phyloP scores from a whole-genome alignment of 2,888 invertebrate species.

The Hylaea fasciaria region DNA sequence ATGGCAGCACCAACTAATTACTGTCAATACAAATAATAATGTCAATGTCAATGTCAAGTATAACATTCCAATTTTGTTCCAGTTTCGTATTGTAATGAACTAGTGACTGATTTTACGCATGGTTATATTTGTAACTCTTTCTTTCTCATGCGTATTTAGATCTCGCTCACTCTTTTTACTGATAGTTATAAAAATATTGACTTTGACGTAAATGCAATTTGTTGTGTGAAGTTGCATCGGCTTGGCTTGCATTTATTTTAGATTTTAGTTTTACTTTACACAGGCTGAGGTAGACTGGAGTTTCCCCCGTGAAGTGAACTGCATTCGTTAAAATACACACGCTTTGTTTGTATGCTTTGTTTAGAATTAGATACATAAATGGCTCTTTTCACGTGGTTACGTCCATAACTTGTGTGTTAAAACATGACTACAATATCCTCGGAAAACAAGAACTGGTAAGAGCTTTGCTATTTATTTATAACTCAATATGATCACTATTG shows the following conservation, averaged over 20 bases:
- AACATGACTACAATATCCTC: constrained; percentile 3
- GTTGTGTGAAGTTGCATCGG: constrained; percentile 15
- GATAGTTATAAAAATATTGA: not conserved
- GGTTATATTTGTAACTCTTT: not conserved
- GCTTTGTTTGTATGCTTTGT: constrained; percentile 44
- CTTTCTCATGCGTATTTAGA: not conserved
- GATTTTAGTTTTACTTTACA: too few species aligned
- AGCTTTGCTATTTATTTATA: not conserved
- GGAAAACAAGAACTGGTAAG: constrained; percentile 1
- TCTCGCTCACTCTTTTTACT: not conserved
- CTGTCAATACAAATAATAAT: not conserved
- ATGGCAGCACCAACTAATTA: too few species aligned
- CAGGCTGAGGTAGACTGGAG: too few species aligned
- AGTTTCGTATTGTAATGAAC: not conserved
- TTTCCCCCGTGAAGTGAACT: constrained; percentile 18
- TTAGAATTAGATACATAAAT: constrained; percentile 24
- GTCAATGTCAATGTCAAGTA: not conserved
- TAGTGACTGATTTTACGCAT: not conserved
- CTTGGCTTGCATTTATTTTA: constrained; percentile 9
- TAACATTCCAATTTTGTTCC: not conserved
- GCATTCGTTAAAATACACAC: constrained; percentile 32
- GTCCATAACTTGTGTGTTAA: not conserved
- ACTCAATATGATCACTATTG: not conserved
- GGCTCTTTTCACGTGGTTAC: not conserved
- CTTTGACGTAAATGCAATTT: not conserved